Evolutionary conservation across 2,797 vertebrate genomes (phyloP).

Genomic region (Bovichtus variegatus): DNA sequence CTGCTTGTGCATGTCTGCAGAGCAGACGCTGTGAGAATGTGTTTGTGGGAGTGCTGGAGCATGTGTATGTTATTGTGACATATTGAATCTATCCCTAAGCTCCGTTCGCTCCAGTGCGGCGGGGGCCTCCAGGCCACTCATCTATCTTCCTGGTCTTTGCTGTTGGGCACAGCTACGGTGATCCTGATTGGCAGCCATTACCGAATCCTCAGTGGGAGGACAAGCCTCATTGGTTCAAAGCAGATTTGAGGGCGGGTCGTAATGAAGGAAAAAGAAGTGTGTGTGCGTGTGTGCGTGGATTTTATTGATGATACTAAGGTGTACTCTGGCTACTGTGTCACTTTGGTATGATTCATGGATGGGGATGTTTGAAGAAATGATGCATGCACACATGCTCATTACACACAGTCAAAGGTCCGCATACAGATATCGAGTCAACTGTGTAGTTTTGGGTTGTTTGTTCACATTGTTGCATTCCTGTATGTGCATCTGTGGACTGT

Average conservation of each 20-base stretch:
- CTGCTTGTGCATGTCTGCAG: background rate
- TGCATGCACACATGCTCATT: constrained; percentile 12
- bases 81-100: constrained; percentile 71
- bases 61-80: constrained; percentile 66
- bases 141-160: constrained; percentile 71
- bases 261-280: constrained; percentile 66
- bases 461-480: constrained; percentile 23
- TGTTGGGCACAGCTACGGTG: constrained; percentile 58
- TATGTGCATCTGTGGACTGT: constrained; percentile 36
- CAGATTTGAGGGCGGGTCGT: constrained; percentile 68
- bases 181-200: constrained; percentile 82
- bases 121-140: constrained; percentile 65
- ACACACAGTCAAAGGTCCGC: background rate
- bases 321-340: constrained; percentile 42
- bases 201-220: constrained; percentile 65
- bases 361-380: constrained; percentile 36
- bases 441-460: constrained; percentile 30
- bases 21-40: background rate
- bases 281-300: constrained; percentile 41
- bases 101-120: constrained; percentile 63
- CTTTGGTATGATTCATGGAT: constrained; percentile 61
- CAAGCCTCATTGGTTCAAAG: constrained; percentile 77
- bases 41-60: constrained; percentile 7
- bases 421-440: background rate
- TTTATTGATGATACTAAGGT: constrained; percentile 66